These are phyloP conservation scores for Stomatorhinus walkeri DNA, from an alignment of 2,797 vertebrate species.

Conservation along the genomic window DNA sequence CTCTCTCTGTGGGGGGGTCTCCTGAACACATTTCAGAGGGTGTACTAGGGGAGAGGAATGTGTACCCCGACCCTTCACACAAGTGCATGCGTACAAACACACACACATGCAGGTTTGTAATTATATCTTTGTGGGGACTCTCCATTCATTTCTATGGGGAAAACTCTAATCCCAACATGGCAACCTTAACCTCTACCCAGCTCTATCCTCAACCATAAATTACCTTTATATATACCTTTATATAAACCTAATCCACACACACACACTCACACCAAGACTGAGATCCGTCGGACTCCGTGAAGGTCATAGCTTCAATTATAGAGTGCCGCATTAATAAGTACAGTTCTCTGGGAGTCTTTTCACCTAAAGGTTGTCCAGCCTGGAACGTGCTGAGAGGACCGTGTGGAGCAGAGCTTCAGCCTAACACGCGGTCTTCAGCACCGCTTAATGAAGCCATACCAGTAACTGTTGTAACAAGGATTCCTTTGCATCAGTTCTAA, in stretches of 20 bases:
- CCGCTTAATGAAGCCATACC: neutral
- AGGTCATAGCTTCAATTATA: constrained; percentile 25
- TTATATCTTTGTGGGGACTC: neutral
- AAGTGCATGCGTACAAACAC: neutral
- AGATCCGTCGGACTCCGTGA: constrained; percentile 16
- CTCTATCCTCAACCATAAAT: neutral
- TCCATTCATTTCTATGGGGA: neutral
- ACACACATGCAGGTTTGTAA: neutral
- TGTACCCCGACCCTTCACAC: neutral
- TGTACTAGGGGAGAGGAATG: neutral
- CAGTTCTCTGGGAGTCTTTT: neutral
- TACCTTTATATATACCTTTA: neutral
- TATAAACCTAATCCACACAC: neutral
- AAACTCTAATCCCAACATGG: neutral
- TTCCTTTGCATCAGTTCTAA: neutral
- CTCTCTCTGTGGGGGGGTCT: neutral
- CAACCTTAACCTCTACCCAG: neutral
- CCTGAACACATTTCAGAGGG: constrained; percentile 32
- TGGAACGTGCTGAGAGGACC: neutral
- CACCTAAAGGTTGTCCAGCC: neutral
- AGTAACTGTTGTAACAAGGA: neutral
- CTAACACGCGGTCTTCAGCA: neutral
- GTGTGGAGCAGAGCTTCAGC: neutral
- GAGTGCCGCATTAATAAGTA: neutral
- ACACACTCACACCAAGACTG: neutral